These are phyloP conservation scores for Ashinkailepas kermadecensis DNA, from an alignment of 2,888 invertebrate species.

Conservation along the genomic window DNA sequence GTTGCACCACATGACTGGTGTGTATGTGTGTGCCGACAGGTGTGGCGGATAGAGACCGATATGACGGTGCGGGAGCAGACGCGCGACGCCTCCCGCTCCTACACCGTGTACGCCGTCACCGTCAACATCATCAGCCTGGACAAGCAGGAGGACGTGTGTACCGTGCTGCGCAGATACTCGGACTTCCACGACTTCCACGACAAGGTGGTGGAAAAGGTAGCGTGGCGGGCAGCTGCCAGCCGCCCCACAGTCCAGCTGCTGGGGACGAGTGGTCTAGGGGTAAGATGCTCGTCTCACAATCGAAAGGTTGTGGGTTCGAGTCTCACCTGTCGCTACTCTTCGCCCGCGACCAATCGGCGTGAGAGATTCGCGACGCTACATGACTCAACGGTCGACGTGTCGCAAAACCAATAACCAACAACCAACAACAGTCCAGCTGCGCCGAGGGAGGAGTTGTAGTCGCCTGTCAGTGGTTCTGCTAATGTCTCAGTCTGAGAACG, in stretches of 20 bases:
- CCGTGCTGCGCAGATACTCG: constrained; percentile 84
- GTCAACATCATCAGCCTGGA: constrained; percentile 57
- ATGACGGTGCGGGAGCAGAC: constrained; percentile 51
- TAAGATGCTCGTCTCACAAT: no score
- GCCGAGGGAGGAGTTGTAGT: not conserved
- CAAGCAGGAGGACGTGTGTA: constrained; percentile 69
- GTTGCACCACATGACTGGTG: no score
- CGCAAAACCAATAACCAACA: no score
- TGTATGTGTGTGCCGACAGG: no score
- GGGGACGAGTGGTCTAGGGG: no score
- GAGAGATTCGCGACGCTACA: no score
- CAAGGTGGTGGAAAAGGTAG: constrained; percentile 60
- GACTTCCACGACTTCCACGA: constrained; percentile 84
- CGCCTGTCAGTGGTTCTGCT: no score
- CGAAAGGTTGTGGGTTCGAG: no score
- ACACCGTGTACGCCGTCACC: constrained; percentile 79
- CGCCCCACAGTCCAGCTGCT: not conserved
- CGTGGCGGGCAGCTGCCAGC: constrained; percentile 39
- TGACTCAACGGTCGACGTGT: no score
- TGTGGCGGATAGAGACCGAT: constrained; percentile 1
- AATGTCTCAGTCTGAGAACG: no score
- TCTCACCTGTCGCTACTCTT: no score
- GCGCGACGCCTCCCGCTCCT: constrained; percentile 73
- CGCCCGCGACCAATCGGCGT: no score
- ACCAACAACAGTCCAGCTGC: not conserved